Percentiles rank a stretch among this genome's conserved stretches.
These are phyloP conservation scores for Eurytoma californica DNA, from an alignment of 2,888 invertebrate species.

Conservation along the genomic window DNA sequence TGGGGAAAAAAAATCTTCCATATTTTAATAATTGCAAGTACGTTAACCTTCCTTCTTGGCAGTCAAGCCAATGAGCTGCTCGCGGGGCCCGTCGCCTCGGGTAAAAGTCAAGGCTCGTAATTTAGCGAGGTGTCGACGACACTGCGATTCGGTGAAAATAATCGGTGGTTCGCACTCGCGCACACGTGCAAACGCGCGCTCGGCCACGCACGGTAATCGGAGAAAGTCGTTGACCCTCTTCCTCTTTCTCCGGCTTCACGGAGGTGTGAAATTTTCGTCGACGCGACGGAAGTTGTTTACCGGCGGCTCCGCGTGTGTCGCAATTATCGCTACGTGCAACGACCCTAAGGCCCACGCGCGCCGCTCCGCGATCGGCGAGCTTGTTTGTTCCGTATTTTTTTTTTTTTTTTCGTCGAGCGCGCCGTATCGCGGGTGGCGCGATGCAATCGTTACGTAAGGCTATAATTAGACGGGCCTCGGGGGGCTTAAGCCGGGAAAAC, in stretches of 20 bases:
- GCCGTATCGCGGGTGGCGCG: too few species aligned
- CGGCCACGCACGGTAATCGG: conserved; percentile 64
- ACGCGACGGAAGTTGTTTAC: conserved; percentile 50
- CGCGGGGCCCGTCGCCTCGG: neutral
- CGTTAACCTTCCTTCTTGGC: neutral
- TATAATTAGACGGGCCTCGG: neutral
- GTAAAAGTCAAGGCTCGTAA: conserved; percentile 25
- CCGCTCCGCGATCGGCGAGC: too few species aligned
- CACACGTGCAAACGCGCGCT: conserved; percentile 42
- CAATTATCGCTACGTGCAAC: conserved; percentile 38
- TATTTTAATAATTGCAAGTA: neutral
- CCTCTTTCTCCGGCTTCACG: conserved; percentile 37
- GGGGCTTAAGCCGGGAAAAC: neutral
- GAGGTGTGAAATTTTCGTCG: conserved; percentile 55
- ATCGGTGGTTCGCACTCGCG: conserved; percentile 13
- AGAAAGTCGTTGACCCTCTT: conserved; percentile 71
- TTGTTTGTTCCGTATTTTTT: neutral
- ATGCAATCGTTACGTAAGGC: neutral
- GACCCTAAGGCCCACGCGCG: conserved; percentile 2
- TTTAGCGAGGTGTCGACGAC: conserved; percentile 42
- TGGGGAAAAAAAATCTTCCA: too few species aligned
- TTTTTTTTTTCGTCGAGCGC: neutral
- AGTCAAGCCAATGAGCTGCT: neutral
- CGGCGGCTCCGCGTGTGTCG: conserved; percentile 19
- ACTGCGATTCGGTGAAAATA: conserved; percentile 43